Base-by-base conservation (phyloP, 2,888 invertebrate species). In the Sympetrum striolatum region DNA sequence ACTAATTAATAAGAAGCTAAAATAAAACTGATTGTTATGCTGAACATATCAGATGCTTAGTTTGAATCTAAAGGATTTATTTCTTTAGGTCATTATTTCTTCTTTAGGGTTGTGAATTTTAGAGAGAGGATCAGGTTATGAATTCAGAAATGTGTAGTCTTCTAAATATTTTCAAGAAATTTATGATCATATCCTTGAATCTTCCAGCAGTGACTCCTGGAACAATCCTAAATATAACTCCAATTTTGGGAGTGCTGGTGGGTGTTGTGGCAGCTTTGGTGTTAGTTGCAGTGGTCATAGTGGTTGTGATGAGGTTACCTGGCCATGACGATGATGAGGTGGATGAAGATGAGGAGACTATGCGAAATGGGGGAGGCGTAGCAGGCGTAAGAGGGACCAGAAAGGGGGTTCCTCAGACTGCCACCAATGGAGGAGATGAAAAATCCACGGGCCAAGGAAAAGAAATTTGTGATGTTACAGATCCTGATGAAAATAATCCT, bases 401-500 rank as follows among this genome's bases (percentile, higher is more conserved):
- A 10, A 90, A 90, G 12, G 90, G 91, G 0, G 48, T 81, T 2
- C 86, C 86, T 35, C 86, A 86, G n/a, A 80, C 90, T 37, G 90
- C 90, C 3, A 90, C 90, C 81, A 86, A 91, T 90, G 90, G 91
- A 91, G 90, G 92, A 92, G 91, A 92, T 91, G 91, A 94, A 92
- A 94, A 94, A 81, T 94, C 94, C 92, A 93, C 93, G 35, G 94
- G 94, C 92, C 94, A 94, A 64, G 94, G 94, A 92, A 95, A 94
- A 92, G 94, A 94, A 91, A 93, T 94, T 90, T 94, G 94, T 92
- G 93, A 94, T 31, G 94, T 94, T 91, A 95, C 95, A 92, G 86
- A 86, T 37, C 93, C 94, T 91, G 95, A 95, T 92, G 95, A 95
- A 92, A 95, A 95, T 92, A 95, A 95, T 93, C 95, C 95, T 4